Conservation (phyloP, 1,140 invertebrate species). For the Anoplolepis gracilipes region DNA sequence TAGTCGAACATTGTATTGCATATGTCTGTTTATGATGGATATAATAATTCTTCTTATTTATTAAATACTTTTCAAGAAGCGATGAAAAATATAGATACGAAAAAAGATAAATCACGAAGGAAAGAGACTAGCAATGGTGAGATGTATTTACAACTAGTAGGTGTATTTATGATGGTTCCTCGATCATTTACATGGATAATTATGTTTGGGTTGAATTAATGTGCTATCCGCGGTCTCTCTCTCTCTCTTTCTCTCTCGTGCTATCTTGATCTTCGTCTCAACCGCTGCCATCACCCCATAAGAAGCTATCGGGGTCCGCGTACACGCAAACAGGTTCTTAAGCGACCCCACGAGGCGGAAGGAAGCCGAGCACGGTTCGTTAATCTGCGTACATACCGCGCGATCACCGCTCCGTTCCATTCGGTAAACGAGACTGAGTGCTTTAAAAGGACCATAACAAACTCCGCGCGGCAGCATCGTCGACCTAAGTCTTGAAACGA, state of each 20-base stretch:
- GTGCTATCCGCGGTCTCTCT: not conserved
- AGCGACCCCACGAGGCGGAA: slow-evolving; percentile 64
- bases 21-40: not conserved
- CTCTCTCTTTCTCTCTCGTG: not conserved
- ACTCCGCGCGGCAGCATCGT: slow-evolving; percentile 12
- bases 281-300: slow-evolving; percentile 23
- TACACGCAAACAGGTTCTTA: slow-evolving; percentile 71
- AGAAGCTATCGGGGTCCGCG: slow-evolving; percentile 62
- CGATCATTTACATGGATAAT: slow-evolving; percentile 68
- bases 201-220: slow-evolving; percentile 72
- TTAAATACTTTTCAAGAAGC: too few species aligned
- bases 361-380: slow-evolving; percentile 64
- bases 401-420: slow-evolving; percentile 56
- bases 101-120: slow-evolving; percentile 34
- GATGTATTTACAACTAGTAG: slow-evolving; percentile 58
- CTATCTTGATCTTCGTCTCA: not conserved
- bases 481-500: not conserved
- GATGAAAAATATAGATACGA: not conserved
- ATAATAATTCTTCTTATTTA: too few species aligned
- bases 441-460: slow-evolving; percentile 26
- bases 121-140: not conserved
- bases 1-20: not conserved
- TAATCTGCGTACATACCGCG: slow-evolving; percentile 70
- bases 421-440: slow-evolving; percentile 60
- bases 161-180: slow-evolving; percentile 58